Evolutionary conservation across 2,113 vertebrate species (phyloP).

Genomic region (Symphodus melops): DNA sequence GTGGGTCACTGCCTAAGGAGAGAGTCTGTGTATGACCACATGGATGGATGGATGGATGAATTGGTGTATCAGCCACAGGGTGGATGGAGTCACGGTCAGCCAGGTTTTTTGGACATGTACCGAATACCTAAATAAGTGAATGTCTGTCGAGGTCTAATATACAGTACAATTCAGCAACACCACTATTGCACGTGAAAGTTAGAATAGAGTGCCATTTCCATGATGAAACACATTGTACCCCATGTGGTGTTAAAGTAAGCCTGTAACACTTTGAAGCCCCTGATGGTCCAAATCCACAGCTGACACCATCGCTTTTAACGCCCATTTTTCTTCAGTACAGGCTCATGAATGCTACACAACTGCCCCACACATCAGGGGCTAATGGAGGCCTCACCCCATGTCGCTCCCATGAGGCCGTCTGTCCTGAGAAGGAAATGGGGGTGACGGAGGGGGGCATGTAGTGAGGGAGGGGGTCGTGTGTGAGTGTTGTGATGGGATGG

Average conservation of each 20-base stretch:
- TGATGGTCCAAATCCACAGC: conserved; percentile 23
- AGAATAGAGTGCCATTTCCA: not conserved
- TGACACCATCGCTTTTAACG: conserved; percentile 53
- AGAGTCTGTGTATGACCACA: conserved; percentile 48
- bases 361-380: conserved; percentile 40
- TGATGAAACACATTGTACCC: conserved; percentile 18
- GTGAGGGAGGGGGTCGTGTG: not conserved
- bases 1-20: conserved; percentile 66
- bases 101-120: conserved; percentile 23
- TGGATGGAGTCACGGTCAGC: conserved; percentile 12
- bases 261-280: conserved; percentile 21
- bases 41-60: conserved; percentile 42
- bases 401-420: conserved; percentile 63
- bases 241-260: conserved; percentile 13
- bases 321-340: conserved; percentile 25
- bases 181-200: too few species aligned
- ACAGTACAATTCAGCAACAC: not conserved
- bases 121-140: too few species aligned
- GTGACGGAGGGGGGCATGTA: conserved; percentile 8
- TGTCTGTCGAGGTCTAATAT: too few species aligned
- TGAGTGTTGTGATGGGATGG: conserved; percentile 9
- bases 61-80: conserved; percentile 39
- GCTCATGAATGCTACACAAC: conserved; percentile 35
- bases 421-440: conserved; percentile 58
- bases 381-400: conserved; percentile 78